These are phyloP conservation scores for Nematostella vectensis DNA, from an alignment of 92 coral and sea anemone species.

Conservation along the genomic window DNA sequence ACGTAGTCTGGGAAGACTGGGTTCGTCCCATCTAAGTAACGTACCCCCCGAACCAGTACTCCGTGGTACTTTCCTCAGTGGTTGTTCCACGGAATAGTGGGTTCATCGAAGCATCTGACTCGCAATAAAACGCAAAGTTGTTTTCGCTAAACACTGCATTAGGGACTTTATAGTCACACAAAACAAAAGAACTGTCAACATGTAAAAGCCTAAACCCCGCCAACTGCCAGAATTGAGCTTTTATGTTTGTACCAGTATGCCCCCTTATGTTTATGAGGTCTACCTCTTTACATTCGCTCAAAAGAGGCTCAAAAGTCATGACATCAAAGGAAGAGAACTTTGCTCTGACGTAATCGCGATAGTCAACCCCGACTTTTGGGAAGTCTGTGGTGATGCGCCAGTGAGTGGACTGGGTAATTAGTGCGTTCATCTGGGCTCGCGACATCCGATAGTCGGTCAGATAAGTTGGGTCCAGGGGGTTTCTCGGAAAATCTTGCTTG, in stretches of 20 bases:
- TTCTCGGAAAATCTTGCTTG: background rate
- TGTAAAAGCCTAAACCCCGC: background rate
- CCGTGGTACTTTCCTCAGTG: constrained; percentile 1
- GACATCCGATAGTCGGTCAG: background rate
- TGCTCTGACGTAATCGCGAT: background rate
- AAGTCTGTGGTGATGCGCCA: constrained; percentile 1
- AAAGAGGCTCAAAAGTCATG: background rate
- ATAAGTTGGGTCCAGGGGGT: background rate
- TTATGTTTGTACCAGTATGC: background rate
- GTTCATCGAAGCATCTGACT: background rate
- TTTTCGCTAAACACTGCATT: constrained; percentile 1
- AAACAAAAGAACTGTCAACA: no score
- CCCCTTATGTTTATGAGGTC: background rate
- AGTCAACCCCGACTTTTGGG: background rate
- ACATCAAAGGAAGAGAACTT: background rate
- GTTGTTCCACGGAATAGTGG: background rate
- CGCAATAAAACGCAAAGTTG: constrained; percentile 1
- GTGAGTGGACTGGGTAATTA: background rate
- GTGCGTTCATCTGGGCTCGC: background rate
- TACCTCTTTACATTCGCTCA: background rate
- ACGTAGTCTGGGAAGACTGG: no score
- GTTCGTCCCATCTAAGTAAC: no score
- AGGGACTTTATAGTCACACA: no score
- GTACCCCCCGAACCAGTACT: constrained; percentile 1
- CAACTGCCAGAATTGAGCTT: background rate